These are phyloP conservation scores for Pristionchus arcanus DNA, from an alignment of 2,888 invertebrate genomes.

Conservation along the genomic window DNA sequence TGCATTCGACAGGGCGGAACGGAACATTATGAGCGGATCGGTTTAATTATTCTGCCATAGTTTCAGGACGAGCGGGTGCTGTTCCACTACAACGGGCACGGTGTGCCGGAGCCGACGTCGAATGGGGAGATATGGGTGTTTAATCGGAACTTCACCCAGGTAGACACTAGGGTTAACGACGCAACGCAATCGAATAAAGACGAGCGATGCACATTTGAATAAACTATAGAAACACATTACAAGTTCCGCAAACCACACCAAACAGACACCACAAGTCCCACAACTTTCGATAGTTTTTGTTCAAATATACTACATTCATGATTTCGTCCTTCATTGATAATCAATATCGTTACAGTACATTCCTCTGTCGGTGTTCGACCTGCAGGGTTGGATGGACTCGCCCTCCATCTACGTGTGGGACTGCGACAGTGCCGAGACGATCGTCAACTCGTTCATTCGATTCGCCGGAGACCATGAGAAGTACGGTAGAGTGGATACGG, in stretches of 20 bases:
- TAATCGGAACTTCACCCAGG: conserved; percentile 91
- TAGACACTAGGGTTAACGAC: too few relatives aligned
- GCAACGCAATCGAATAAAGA: too few relatives aligned
- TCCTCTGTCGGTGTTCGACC: conserved; percentile 96
- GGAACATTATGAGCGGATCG: too few relatives aligned
- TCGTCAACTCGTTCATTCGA: conserved; percentile 87
- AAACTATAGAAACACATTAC: too few relatives aligned
- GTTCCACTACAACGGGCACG: conserved; percentile 99
- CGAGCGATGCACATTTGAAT: too few relatives aligned
- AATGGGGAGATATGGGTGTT: conserved; percentile 93
- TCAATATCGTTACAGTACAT: conserved; percentile 87
- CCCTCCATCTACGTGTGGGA: conserved; percentile 99
- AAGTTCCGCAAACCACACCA: too few relatives aligned
- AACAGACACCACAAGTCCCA: too few relatives aligned
- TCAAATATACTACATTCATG: too few relatives aligned
- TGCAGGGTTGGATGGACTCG: conserved; percentile 99
- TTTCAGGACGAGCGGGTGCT: conserved; percentile 87
- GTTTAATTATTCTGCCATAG: too few relatives aligned
- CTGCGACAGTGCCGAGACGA: conserved; percentile 97
- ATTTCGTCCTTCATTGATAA: too few relatives aligned
- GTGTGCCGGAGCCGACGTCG: conserved; percentile 96
- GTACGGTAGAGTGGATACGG: conserved; percentile 52
- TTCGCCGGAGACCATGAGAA: conserved; percentile 91
- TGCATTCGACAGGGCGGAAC: neutral
- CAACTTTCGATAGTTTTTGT: too few relatives aligned